Percentiles rank a stretch among this genome's conserved stretches.
Conservation (phyloP, 2,888 invertebrate species). For the Spisula solida region DNA sequence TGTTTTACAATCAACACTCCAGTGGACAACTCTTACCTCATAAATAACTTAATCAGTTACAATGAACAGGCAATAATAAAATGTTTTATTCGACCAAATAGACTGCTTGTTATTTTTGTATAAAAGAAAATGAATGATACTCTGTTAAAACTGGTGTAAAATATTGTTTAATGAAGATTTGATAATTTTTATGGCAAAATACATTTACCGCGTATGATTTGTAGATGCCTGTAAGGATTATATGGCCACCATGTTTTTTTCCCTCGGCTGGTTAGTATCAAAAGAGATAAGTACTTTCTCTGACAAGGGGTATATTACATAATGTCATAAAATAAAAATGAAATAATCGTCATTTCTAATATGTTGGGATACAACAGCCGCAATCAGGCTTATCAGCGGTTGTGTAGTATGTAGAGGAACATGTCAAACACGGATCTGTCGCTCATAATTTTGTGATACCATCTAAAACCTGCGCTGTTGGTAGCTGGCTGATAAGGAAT, state of each 20-base stretch:
- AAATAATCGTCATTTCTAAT: constrained; percentile 31
- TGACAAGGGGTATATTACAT: background rate
- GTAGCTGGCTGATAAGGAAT: constrained; percentile 39
- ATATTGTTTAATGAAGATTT: background rate
- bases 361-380: background rate
- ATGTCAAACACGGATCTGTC: constrained; percentile 44
- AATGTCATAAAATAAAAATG: constrained; percentile 25
- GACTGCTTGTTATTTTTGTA: background rate
- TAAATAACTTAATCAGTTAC: no score
- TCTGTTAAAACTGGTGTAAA: background rate
- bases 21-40: no score
- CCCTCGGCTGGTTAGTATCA: background rate
- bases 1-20: no score
- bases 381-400: background rate
- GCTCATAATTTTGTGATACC: constrained; percentile 62
- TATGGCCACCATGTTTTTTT: background rate
- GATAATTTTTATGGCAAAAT: background rate
- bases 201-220: background rate
- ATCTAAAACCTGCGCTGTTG: constrained; percentile 51
- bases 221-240: background rate
- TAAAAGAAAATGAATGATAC: background rate
- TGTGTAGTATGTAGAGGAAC: background rate
- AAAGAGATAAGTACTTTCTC: background rate
- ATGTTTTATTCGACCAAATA: background rate
- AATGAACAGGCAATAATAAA: no score